Base-by-base conservation (phyloP, 2,888 invertebrate genomes). In the Mesoligia furuncula region DNA sequence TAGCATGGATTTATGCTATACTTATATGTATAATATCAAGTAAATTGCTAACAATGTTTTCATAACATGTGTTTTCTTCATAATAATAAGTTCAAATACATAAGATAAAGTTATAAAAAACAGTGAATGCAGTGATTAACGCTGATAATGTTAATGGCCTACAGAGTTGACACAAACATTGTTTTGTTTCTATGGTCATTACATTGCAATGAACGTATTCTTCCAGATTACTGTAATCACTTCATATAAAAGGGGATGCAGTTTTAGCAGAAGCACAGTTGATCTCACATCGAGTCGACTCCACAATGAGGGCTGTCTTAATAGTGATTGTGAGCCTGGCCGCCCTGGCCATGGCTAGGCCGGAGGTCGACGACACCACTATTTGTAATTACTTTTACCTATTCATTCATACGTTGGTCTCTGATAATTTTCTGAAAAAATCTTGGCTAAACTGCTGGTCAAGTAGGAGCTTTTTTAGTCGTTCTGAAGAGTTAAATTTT, bases 261-360 rank as follows among this genome's bases (percentile, higher is more conserved):
- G 65, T 48, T 3, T 57, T 48, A 27, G 69, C 39, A 69, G 42
- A 77, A 80, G 85, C 85, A 94, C 95, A 95, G 95, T 95, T 93
- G 90, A 89, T 88, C 91, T 92, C 90, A 77, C 79, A 89, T 57
- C 85, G 91, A 89, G 92, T 90, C 89, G 85, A 90, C 93, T 93
- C 92, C 93, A 94, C 86, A 88, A 96, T 96, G 96, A 95, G 90
- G 92, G 93, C 91, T 84, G 87, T 93, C 64, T 87, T 93, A 74
- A 84, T 94, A 83, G 85, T 95, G 74, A 85, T 94, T 36, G 86
- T 94, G 74, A 93, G 95, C 92, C 91, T 96, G 85, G 94, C 93
- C 91, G 93, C 95, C 87, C 88, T 93, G 90, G 96, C 95, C 80
- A 91, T 93, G 89, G 95, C 94, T 77, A 90, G 91, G 54, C 92